phyloP scores from a whole-genome alignment of 2,888 invertebrate genomes.

The Deilephila elpenor region DNA sequence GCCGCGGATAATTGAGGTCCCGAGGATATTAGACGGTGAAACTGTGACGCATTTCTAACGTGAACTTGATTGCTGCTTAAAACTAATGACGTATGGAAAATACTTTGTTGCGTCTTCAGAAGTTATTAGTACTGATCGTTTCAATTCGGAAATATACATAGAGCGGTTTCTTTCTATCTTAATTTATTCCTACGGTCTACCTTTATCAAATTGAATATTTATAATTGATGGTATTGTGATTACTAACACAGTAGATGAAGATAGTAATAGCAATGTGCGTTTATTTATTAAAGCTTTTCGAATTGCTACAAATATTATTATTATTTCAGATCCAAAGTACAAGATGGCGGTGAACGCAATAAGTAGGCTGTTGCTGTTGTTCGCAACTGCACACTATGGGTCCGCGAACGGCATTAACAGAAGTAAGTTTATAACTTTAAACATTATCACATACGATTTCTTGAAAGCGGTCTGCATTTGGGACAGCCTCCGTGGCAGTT shows the following conservation, averaged over 20 bases:
- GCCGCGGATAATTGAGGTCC: not conserved
- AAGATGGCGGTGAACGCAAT: constrained; percentile 65
- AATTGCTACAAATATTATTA: constrained; percentile 42
- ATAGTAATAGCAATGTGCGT: not conserved
- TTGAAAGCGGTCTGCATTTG: no score
- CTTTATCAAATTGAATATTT: no score
- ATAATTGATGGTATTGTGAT: no score
- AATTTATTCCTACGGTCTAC: no score
- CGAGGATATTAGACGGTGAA: constrained; percentile 4
- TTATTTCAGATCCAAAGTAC: constrained; percentile 46
- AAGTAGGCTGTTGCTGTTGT: constrained; percentile 56
- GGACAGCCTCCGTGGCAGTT: no score
- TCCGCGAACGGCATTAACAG: constrained; percentile 54
- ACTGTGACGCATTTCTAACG: not conserved
- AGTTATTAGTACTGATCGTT: no score
- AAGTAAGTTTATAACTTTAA: constrained; percentile 54
- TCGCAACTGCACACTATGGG: constrained; percentile 54
- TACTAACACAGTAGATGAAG: no score
- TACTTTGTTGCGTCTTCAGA: no score
- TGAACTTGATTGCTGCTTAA: not conserved
- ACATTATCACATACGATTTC: no score
- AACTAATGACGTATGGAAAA: not conserved
- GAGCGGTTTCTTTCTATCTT: no score
- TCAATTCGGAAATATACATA: no score
- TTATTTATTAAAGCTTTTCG: not conserved